A percentile compares a stretch with the other conserved stretches of the same genome.
Conservation (phyloP, 2,888 invertebrate species). For the Pecten maximus region DNA sequence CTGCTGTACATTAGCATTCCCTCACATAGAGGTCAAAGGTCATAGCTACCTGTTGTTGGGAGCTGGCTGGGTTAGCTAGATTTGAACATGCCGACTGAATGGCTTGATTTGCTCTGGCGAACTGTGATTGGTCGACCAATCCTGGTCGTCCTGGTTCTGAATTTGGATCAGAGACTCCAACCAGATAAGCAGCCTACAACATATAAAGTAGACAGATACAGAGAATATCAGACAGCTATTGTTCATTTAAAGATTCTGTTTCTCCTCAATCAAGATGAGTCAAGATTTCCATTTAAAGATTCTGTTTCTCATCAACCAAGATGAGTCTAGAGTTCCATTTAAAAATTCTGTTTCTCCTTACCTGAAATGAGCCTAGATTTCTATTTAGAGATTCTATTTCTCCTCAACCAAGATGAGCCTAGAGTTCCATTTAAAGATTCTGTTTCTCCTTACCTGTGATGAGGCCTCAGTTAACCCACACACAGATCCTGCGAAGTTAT, state of each 20-base stretch:
- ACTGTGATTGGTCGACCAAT: slow-evolving; percentile 81
- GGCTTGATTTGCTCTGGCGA: slow-evolving; percentile 90
- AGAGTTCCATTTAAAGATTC: not conserved
- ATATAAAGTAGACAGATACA: slow-evolving; percentile 31
- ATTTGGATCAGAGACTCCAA: slow-evolving; percentile 95
- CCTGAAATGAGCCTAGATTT: slow-evolving; percentile 90
- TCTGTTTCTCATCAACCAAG: not conserved
- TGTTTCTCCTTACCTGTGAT: slow-evolving; percentile 86
- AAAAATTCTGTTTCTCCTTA: slow-evolving; percentile 54
- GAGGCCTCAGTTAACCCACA: slow-evolving; percentile 96
- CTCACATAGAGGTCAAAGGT: slow-evolving; percentile 31
- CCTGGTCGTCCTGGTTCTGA: slow-evolving; percentile 91
- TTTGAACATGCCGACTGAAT: slow-evolving; percentile 93
- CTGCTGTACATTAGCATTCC: not conserved
- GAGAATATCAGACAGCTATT: not conserved
- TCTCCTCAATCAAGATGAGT: not conserved
- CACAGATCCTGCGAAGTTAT: slow-evolving; percentile 92
- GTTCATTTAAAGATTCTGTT: not conserved
- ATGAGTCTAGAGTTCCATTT: not conserved
- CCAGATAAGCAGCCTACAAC: slow-evolving; percentile 91
- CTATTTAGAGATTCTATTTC: not conserved
- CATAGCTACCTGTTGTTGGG: slow-evolving; percentile 78
- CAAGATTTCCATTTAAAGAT: not conserved
- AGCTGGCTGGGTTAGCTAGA: slow-evolving; percentile 79
- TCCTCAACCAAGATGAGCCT: not conserved